Conservation (phyloP, 2,797 vertebrate species). For the Pygocentrus nattereri region DNA sequence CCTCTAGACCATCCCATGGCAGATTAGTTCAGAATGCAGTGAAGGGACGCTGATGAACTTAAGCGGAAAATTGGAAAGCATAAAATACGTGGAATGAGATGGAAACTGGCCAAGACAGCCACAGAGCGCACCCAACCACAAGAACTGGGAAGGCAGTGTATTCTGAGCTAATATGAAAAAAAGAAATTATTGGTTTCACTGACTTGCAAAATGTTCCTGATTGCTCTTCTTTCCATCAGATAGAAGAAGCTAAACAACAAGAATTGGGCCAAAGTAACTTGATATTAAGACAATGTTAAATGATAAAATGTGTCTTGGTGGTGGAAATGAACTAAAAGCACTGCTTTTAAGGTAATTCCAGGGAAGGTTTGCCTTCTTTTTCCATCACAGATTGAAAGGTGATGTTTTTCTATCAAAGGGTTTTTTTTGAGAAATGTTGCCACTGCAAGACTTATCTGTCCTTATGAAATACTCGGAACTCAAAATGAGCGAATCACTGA, state of each 20-base stretch:
- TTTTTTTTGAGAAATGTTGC: too few relatives aligned
- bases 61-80: conserved; percentile 36
- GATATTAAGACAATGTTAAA: background rate
- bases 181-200: background rate
- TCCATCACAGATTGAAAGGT: background rate
- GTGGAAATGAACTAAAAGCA: background rate
- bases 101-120: conserved; percentile 26
- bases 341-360: too few relatives aligned
- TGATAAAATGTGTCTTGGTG: background rate
- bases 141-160: background rate
- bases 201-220: background rate
- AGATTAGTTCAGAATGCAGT: conserved; percentile 24
- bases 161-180: background rate
- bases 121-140: background rate
- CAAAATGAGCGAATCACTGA: background rate
- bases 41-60: conserved; percentile 35
- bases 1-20: background rate
- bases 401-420: background rate
- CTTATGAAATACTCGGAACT: background rate
- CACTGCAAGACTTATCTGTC: background rate
- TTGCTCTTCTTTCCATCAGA: background rate
- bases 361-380: background rate
- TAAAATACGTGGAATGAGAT: conserved; percentile 22
- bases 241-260: background rate
- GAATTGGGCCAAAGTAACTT: background rate